phyloP scores from a whole-genome alignment of 1,140 invertebrate genomes.

The Hormaphis cornu region DNA sequence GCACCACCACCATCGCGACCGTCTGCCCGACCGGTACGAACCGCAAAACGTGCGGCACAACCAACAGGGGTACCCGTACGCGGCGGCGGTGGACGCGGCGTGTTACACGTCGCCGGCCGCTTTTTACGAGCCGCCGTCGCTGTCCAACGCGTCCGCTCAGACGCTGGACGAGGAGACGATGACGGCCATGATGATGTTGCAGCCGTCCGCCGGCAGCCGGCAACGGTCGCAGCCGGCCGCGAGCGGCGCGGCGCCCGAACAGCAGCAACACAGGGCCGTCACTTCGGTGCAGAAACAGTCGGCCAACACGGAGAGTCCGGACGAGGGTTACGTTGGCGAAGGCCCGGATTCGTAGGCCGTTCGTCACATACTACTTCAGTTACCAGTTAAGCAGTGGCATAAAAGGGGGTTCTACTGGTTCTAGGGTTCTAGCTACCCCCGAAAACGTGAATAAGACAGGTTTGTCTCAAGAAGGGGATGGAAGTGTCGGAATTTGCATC shows the following conservation, averaged over 20 bases:
- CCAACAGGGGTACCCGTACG: constrained; percentile 62
- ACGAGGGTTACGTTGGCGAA: constrained; percentile 78
- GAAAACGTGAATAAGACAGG: too few relatives aligned
- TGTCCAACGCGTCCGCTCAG: constrained; percentile 37
- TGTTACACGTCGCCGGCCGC: constrained; percentile 42
- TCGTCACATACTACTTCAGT: too few relatives aligned
- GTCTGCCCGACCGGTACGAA: constrained; percentile 59
- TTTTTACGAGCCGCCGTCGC: constrained; percentile 38
- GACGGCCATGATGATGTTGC: not conserved
- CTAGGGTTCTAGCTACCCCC: too few relatives aligned
- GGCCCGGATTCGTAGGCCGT: constrained; percentile 42
- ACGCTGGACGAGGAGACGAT: constrained; percentile 33
- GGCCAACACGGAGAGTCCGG: constrained; percentile 74
- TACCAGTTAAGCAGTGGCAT: not conserved
- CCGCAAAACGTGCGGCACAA: constrained; percentile 56
- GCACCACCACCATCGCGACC: constrained; percentile 50
- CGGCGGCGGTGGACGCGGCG: not conserved
- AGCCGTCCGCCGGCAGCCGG: not conserved
- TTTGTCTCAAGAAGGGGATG: not conserved
- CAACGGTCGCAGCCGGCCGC: not conserved
- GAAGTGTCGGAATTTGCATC: not conserved
- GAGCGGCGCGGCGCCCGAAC: not conserved
- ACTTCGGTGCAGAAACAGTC: constrained; percentile 41
- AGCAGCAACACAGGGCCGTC: constrained; percentile 2
- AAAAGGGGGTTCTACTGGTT: not conserved